A percentile compares a stretch with the other conserved stretches of the same genome.
phyloP scores from a whole-genome alignment of 2,113 vertebrate species.

The Rynchops niger region DNA sequence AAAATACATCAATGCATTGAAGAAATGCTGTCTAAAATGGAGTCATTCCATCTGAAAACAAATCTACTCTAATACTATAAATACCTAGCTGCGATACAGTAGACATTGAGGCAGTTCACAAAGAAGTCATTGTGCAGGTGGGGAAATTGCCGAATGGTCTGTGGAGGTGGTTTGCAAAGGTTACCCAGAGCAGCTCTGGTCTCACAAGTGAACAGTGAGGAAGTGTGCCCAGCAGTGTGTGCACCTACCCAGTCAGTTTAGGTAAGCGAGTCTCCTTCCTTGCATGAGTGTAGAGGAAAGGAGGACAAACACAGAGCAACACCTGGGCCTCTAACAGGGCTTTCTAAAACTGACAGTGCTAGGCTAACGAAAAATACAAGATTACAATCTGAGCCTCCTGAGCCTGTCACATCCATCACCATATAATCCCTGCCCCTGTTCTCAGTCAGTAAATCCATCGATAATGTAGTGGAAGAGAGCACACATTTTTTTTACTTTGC shows the following conservation, averaged over 20 bases:
- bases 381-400: neutral
- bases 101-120: neutral
- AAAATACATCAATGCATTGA: slow-evolving; percentile 21
- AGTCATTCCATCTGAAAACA: slow-evolving; percentile 33
- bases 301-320: neutral
- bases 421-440: neutral
- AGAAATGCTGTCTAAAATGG: slow-evolving; percentile 1
- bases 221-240: neutral
- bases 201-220: neutral
- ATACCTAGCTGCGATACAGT: neutral
- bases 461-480: neutral
- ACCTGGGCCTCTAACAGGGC: neutral
- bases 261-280: neutral
- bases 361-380: neutral
- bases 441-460: neutral
- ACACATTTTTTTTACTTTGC: neutral
- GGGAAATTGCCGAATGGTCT: neutral
- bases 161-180: neutral
- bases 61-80: neutral
- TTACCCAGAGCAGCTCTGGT: neutral
- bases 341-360: neutral
- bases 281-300: neutral
- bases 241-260: neutral
- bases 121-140: neutral
- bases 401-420: neutral